phyloP scores from a whole-genome alignment of 2,113 vertebrate genomes.

The Falcunculus frontatus region DNA sequence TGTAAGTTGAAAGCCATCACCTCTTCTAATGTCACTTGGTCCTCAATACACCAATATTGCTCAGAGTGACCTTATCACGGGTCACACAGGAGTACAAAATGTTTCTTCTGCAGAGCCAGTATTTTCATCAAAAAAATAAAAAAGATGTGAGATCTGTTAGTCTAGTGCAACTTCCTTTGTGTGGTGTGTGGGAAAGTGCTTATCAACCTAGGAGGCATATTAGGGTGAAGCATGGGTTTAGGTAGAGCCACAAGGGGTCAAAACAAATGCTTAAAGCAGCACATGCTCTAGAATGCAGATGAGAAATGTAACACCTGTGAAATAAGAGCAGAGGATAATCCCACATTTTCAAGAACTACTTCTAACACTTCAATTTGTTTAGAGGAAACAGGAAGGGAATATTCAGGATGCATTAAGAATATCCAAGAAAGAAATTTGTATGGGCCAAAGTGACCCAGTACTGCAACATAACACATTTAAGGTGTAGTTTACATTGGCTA shows the following conservation, averaged over 20 bases:
- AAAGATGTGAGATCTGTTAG: background rate
- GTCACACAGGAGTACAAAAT: background rate
- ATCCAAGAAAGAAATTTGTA: background rate
- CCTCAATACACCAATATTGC: accelerated
- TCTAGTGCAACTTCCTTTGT: background rate
- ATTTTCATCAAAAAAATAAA: background rate
- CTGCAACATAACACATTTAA: background rate
- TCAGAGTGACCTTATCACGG: background rate
- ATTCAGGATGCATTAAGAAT: background rate
- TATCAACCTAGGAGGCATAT: background rate
- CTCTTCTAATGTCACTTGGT: background rate
- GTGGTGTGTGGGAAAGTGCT: background rate
- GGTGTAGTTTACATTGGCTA: background rate
- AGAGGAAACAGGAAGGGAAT: background rate
- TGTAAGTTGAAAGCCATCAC: background rate
- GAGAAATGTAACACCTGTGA: background rate
- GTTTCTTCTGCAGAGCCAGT: background rate
- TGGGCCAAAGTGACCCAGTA: background rate
- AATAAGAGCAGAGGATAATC: background rate
- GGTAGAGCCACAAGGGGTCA: background rate
- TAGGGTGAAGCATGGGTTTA: background rate
- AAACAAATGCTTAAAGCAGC: background rate
- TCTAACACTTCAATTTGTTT: background rate
- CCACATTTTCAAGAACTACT: background rate
- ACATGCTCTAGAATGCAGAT: background rate